Conservation (phyloP, 2,113 vertebrate species). For the Alces alces region DNA sequence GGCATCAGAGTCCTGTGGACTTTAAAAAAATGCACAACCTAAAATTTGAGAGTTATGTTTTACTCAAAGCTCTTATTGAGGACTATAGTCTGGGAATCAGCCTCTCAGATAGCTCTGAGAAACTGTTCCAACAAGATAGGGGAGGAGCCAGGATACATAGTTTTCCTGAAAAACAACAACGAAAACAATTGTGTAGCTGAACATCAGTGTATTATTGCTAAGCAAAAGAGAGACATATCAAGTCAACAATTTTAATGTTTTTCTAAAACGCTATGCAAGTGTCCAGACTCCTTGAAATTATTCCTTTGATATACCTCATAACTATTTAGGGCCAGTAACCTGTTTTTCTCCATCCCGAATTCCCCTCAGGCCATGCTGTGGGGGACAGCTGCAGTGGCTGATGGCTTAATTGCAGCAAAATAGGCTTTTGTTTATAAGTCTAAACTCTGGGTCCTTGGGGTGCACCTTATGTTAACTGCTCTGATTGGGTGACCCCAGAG, state of each 20-base stretch:
- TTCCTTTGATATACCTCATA: neutral
- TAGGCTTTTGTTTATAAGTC: neutral
- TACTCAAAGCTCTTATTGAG: neutral
- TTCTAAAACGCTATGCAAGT: neutral
- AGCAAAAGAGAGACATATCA: neutral
- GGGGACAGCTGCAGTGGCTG: neutral
- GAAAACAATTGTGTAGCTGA: neutral
- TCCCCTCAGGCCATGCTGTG: neutral
- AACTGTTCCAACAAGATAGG: neutral
- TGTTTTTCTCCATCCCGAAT: neutral
- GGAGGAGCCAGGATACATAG: neutral
- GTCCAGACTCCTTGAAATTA: neutral
- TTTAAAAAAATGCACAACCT: neutral
- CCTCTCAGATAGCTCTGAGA: neutral
- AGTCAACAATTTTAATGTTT: neutral
- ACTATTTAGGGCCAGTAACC: neutral
- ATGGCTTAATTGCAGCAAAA: neutral
- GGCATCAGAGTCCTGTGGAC: neutral
- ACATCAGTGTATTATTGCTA: neutral
- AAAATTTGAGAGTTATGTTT: neutral
- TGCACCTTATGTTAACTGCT: neutral
- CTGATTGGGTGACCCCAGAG: neutral
- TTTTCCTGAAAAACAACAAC: neutral
- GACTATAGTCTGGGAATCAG: neutral
- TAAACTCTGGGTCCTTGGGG: neutral